Conservation (phyloP, 1,140 invertebrate genomes). For the Drosophila seguyi region DNA sequence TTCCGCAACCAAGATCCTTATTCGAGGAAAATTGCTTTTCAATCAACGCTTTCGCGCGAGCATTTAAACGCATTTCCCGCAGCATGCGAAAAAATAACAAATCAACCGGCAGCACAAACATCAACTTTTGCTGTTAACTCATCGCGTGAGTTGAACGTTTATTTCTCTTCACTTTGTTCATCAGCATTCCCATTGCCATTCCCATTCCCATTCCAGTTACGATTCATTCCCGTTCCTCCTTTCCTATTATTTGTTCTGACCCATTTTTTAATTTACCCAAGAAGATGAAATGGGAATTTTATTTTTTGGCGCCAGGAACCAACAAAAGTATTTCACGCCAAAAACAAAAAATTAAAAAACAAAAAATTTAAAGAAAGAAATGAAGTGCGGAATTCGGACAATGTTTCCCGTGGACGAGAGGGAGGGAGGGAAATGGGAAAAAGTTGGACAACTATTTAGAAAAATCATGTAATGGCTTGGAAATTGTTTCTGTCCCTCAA, state of each 20-base stretch:
- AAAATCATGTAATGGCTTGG: constrained; percentile 51
- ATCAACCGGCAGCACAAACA: constrained; percentile 45
- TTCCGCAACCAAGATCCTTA: constrained; percentile 18
- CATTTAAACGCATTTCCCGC: constrained; percentile 30
- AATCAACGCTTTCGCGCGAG: constrained; percentile 38
- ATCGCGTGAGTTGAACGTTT: constrained; percentile 75
- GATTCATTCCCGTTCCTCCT: background rate
- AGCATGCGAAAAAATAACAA: constrained; percentile 49
- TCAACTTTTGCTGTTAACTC: constrained; percentile 75
- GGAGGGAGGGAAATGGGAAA: constrained; percentile 23
- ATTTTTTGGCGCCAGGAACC: constrained; percentile 50
- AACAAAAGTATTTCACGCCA: constrained; percentile 58
- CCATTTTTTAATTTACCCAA: constrained; percentile 76
- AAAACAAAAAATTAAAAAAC: constrained; percentile 10
- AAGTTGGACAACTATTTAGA: constrained; percentile 63
- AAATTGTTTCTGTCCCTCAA: constrained; percentile 37
- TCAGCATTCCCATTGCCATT: constrained; percentile 22
- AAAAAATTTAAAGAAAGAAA: constrained; percentile 18
- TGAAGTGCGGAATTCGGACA: constrained; percentile 11
- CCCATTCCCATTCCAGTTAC: background rate
- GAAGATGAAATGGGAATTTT: constrained; percentile 75
- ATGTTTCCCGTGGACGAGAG: constrained; percentile 4
- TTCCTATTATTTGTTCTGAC: constrained; percentile 40
- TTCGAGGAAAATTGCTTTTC: constrained; percentile 37
- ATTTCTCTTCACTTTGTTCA: constrained; percentile 43